Conservation (phyloP, 2,797 vertebrate species). For the Brotula barbata region DNA sequence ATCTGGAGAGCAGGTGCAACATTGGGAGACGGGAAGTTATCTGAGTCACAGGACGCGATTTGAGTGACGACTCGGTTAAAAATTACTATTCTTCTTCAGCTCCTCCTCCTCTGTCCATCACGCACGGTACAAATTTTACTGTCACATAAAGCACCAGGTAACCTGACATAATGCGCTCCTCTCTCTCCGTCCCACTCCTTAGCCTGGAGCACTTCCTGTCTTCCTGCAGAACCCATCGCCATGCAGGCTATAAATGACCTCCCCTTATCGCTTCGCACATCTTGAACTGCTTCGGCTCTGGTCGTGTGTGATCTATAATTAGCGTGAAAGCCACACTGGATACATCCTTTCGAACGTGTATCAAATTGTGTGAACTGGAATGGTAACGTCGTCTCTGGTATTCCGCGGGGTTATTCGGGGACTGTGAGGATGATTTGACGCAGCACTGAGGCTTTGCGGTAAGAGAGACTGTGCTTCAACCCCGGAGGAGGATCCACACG, state of each 20-base stretch:
- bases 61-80: conserved; percentile 11
- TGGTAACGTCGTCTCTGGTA: conserved; percentile 22
- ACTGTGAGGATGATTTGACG: conserved; percentile 1
- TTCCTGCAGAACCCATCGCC: conserved; percentile 17
- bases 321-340: conserved; percentile 48
- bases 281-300: conserved; percentile 24
- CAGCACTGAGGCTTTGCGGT: background rate
- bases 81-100: conserved; percentile 7
- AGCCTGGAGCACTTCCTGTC: conserved; percentile 51
- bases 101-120: conserved; percentile 23
- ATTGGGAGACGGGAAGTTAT: background rate
- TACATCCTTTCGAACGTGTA: conserved; percentile 33
- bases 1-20: conserved; percentile 10
- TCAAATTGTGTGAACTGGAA: conserved; percentile 30
- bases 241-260: conserved; percentile 12
- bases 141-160: conserved; percentile 43
- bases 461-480: conserved; percentile 25
- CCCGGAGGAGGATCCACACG: background rate
- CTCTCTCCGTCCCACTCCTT: conserved; percentile 28
- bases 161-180: conserved; percentile 26
- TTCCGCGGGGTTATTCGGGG: conserved; percentile 35
- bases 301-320: conserved; percentile 48
- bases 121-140: conserved; percentile 11
- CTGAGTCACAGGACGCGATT: conserved; percentile 41
- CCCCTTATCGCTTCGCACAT: conserved; percentile 38